A percentile compares a stretch with the other conserved stretches of the same genome.
phyloP scores from a whole-genome alignment of 2,888 invertebrate genomes.

The Nymphalis polychloros region DNA sequence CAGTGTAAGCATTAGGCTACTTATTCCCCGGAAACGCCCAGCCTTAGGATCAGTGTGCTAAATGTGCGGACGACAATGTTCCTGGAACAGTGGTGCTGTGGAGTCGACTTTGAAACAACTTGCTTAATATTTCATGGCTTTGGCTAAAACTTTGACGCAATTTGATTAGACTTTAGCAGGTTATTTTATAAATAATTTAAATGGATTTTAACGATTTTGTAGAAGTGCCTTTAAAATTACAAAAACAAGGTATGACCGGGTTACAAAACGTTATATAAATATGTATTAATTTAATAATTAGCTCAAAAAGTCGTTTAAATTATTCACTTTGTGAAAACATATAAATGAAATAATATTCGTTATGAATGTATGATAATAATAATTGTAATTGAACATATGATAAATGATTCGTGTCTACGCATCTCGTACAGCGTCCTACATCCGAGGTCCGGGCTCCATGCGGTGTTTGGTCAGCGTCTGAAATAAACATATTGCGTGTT shows the following conservation, averaged over 20 bases:
- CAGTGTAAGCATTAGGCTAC: constrained; percentile 43
- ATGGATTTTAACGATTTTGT: too few relatives aligned
- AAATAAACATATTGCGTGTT: constrained; percentile 75
- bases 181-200: too few relatives aligned
- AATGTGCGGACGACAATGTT: constrained; percentile 71
- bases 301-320: too few relatives aligned
- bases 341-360: too few relatives aligned
- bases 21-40: constrained; percentile 37
- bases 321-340: too few relatives aligned
- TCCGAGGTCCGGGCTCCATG: constrained; percentile 58
- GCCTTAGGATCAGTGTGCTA: constrained; percentile 49
- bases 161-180: too few relatives aligned
- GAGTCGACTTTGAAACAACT: constrained; percentile 40
- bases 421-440: constrained; percentile 53
- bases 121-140: not conserved
- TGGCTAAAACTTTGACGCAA: too few relatives aligned
- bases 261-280: too few relatives aligned
- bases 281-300: too few relatives aligned
- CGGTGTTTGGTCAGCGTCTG: constrained; percentile 79
- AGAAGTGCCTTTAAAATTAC: too few relatives aligned
- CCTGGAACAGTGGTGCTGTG: constrained; percentile 46
- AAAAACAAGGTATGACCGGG: too few relatives aligned
- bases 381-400: not conserved
- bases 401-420: constrained; percentile 44
- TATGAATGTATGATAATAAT: not conserved